Base-by-base conservation (phyloP, 1,140 invertebrate genomes). In the Bicyclus anynana region DNA sequence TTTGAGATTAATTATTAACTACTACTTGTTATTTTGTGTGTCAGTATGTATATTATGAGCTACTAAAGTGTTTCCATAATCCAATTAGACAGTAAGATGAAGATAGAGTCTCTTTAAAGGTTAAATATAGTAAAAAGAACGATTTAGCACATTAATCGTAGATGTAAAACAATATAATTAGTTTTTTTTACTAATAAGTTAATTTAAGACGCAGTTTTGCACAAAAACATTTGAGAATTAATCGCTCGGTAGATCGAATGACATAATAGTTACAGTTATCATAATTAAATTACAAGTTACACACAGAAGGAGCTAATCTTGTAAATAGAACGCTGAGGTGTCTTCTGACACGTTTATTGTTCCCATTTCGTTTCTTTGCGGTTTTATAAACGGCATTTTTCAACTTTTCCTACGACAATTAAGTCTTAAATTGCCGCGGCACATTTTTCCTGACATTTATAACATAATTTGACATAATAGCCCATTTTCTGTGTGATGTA, bases 361-460 rank as follows among this genome's bases (percentile, higher is more conserved):
- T 20, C 12, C 7, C 18, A 20, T 44, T 21, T 21, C 2, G 21
- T 16, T 2, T 17, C 17, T 12, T 0, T 40, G 5, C 12, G n/a
- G 7, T 40, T 21, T 12, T 44, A 10, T 12, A 3, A 14, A 9
- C 2, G 1, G 7, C 2, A n/a, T 12, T 23, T 14, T 44, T 44
- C 0, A 14, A n/a, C 10, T 2, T 20, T n/a, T 44, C 12, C 42
- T 9, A 10, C 12, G 17, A 44, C 12, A 20, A 44, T 44, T 12
- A 44, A 44, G 42, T n/a, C 42, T 44, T 44, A 44, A 44, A 44
- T 20, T 12, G 5, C 3, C 3, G 20, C 17, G 20, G 2, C 21
- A 47, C 44, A 47, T 47, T 47, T 47, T 47, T 26, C 44, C 14
- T 47, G 44, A 47, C 44, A 21, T 47, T 26, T 27, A 47, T 27